Percentiles rank a stretch among this genome's conserved stretches.
These are phyloP conservation scores for Yponomeuta malinellus DNA, from an alignment of 2,888 invertebrate genomes.

Conservation along the genomic window DNA sequence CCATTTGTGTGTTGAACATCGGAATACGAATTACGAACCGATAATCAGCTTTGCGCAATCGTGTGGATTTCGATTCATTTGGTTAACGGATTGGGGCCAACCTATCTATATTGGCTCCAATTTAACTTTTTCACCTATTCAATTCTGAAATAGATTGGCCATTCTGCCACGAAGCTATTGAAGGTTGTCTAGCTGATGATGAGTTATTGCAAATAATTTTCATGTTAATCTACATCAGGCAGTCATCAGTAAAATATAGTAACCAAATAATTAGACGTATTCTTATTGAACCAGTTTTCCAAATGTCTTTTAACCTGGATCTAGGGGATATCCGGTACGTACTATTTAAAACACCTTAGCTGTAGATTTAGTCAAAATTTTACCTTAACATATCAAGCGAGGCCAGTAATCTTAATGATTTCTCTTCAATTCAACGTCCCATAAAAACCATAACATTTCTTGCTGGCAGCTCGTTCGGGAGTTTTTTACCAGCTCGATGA, in stretches of 20 bases:
- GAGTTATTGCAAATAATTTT: no score
- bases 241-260: no score
- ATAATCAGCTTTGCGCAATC: background rate
- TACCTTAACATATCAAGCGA: background rate
- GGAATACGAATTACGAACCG: background rate
- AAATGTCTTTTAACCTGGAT: background rate
- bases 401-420: background rate
- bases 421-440: background rate
- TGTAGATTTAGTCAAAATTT: background rate
- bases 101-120: no score
- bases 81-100: no score
- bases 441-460: constrained; percentile 18
- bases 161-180: no score
- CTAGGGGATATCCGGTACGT: background rate
- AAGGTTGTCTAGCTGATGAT: no score
- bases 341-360: background rate
- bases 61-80: background rate
- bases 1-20: no score
- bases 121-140: no score
- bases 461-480: constrained; percentile 21
- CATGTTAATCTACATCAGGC: no score
- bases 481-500: constrained; percentile 30
- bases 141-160: no score
- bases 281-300: background rate
- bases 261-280: no score